A percentile compares a stretch with the other conserved stretches of the same genome.
Evolutionary conservation across 1,140 invertebrate genomes (phyloP).

Genomic region (Apolygus lucorum): DNA sequence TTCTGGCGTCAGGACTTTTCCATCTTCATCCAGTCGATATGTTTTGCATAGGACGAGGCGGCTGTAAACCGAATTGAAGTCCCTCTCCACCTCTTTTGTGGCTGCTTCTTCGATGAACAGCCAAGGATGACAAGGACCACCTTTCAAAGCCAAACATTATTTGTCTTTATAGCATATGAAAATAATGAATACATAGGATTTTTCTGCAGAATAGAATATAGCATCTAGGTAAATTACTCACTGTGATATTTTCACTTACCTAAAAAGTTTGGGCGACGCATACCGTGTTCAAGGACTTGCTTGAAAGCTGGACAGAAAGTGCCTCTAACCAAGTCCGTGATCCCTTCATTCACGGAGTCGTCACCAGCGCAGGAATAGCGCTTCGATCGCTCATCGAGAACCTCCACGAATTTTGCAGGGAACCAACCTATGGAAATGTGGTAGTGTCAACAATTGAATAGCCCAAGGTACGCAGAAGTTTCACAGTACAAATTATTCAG

Average conservation of each 20-base stretch:
- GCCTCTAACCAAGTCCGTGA: conserved; percentile 92
- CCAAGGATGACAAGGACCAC: conserved; percentile 95
- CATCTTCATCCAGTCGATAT: conserved; percentile 96
- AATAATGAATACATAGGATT: background rate
- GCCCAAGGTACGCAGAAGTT: too few relatives aligned
- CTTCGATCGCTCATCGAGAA: conserved; percentile 94
- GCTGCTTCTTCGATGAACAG: conserved; percentile 97
- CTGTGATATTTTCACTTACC: conserved; percentile 35
- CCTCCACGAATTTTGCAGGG: conserved; percentile 94
- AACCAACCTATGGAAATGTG: conserved; percentile 74
- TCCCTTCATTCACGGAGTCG: conserved; percentile 90
- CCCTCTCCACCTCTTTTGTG: conserved; percentile 89
- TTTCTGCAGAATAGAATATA: too few relatives aligned
- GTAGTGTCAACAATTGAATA: too few relatives aligned
- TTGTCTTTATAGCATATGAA: background rate
- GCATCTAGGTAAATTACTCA: background rate
- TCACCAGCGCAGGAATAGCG: conserved; percentile 94
- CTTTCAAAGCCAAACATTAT: conserved; percentile 40
- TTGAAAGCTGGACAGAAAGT: conserved; percentile 89
- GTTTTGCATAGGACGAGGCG: conserved; percentile 95
- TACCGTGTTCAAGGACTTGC: conserved; percentile 90
- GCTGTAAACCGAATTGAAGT: conserved; percentile 97
- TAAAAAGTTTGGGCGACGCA: conserved; percentile 76
- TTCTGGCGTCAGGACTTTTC: conserved; percentile 96
- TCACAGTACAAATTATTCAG: too few relatives aligned